phyloP scores from a whole-genome alignment of 2,888 invertebrate genomes.

The Dione juno region DNA sequence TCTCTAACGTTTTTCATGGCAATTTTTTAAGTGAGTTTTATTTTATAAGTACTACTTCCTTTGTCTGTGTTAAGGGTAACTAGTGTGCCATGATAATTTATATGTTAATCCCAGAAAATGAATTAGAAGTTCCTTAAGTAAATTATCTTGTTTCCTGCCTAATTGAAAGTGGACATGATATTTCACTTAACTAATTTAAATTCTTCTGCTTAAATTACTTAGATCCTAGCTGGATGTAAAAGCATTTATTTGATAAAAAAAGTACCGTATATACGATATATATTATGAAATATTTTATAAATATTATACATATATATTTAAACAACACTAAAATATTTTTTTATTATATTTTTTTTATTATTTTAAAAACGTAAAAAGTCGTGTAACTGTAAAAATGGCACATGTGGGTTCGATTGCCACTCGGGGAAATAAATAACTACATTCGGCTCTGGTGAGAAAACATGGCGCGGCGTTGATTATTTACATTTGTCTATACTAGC shows the following conservation, averaged over 20 bases:
- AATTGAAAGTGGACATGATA: slow-evolving; percentile 9
- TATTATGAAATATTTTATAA: too few relatives aligned
- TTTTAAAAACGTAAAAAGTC: too few relatives aligned
- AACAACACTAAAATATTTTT: too few relatives aligned
- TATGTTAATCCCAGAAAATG: not conserved
- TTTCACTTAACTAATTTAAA: slow-evolving; percentile 7
- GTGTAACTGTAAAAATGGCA: too few relatives aligned
- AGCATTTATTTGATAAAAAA: too few relatives aligned
- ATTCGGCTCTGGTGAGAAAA: not conserved
- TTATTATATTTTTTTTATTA: too few relatives aligned
- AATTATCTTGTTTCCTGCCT: not conserved
- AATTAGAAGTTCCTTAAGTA: not conserved
- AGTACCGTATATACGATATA: too few relatives aligned
- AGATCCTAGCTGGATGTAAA: too few relatives aligned
- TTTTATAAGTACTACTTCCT: not conserved
- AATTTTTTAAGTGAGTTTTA: not conserved
- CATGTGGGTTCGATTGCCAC: not conserved
- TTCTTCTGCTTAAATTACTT: not conserved
- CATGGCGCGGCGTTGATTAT: not conserved
- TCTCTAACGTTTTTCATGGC: not conserved
- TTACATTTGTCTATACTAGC: too few relatives aligned
- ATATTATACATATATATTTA: too few relatives aligned
- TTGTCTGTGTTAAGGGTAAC: not conserved
- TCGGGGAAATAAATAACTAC: not conserved
- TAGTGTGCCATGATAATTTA: not conserved